phyloP scores from a whole-genome alignment of 2,888 invertebrate genomes.

The Diarsia mendica region DNA sequence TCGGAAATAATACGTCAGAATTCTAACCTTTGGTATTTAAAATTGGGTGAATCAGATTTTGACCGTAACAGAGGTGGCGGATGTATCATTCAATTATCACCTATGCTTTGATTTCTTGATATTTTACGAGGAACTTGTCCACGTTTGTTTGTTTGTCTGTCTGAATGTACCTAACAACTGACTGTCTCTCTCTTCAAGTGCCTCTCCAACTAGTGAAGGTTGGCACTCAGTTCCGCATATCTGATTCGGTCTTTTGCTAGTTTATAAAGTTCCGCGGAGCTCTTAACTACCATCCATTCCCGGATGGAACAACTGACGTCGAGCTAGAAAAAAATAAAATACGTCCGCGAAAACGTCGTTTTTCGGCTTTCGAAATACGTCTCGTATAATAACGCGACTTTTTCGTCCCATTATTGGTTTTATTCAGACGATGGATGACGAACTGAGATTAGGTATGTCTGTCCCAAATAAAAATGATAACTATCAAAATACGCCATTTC shows the following conservation, averaged over 20 bases:
- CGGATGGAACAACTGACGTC: not conserved
- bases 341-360: not conserved
- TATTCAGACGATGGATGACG: no score
- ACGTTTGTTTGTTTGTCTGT: not conserved
- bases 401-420: not conserved
- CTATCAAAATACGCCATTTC: not conserved
- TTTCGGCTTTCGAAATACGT: not conserved
- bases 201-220: no score
- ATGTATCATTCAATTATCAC: not conserved
- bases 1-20: constrained; percentile 5
- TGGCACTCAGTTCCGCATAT: no score
- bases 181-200: no score
- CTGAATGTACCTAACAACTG: not conserved
- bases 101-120: not conserved
- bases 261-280: no score
- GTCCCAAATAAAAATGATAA: not conserved
- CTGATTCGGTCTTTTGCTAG: no score
- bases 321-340: not conserved
- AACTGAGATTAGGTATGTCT: not conserved
- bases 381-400: not conserved
- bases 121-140: not conserved
- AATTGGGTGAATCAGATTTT: constrained; percentile 28
- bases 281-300: no score
- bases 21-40: constrained; percentile 8
- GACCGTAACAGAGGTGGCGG: not conserved